Evolutionary conservation across 2,113 vertebrate species (phyloP).

Genomic region (Chloroceryle aenea): DNA sequence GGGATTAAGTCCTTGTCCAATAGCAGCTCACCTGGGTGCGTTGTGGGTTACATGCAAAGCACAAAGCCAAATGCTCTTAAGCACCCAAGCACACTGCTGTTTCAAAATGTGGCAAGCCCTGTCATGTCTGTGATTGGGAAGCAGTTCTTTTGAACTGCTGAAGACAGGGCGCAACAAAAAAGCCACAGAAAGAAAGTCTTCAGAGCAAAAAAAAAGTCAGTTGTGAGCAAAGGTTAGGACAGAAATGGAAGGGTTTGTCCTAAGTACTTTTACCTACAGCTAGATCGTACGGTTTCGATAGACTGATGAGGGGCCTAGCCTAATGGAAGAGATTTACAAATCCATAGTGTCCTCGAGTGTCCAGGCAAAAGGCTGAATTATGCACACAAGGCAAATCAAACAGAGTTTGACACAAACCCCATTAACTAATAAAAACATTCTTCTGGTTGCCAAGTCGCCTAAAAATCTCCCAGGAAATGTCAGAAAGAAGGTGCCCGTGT

Average conservation of each 20-base stretch:
- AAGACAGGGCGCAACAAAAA: not conserved
- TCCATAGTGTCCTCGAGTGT: not conserved
- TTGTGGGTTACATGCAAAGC: not conserved
- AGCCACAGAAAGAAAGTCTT: not conserved
- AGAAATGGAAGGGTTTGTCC: not conserved
- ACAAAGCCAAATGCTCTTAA: constrained; percentile 61
- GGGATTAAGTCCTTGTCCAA: constrained; percentile 58
- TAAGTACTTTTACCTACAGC: not conserved
- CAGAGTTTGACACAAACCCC: not conserved
- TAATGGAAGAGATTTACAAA: not conserved
- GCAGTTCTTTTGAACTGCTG: not conserved
- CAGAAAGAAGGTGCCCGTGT: not conserved
- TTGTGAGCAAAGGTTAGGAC: not conserved
- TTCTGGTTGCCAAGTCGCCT: not conserved
- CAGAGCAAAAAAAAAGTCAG: not conserved
- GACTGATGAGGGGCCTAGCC: not conserved
- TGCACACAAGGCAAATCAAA: not conserved
- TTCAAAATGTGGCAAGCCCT: not conserved
- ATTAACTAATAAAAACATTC: constrained; percentile 23
- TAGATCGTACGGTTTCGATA: not conserved
- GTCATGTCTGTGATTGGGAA: not conserved
- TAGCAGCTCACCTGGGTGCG: constrained; percentile 10
- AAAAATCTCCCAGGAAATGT: constrained; percentile 2
- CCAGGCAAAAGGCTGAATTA: not conserved
- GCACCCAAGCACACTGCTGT: not conserved